Base-by-base conservation (phyloP, 2,888 invertebrate species). In the Liopterus haemorrhoidalis region DNA sequence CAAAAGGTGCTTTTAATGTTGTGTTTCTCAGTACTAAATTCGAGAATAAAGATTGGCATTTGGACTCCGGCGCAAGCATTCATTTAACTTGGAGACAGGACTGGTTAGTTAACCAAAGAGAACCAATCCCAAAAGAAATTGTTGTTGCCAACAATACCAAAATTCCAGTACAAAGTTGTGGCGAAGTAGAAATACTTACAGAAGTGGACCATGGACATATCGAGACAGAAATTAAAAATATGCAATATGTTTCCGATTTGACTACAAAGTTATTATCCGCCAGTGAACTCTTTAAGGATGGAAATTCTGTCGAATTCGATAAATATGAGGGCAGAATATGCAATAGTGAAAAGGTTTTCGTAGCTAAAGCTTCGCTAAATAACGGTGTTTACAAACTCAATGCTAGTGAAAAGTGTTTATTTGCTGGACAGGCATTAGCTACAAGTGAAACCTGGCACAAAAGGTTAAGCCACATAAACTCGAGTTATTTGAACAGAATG, bases 401-500 rank as follows among this genome's bases (percentile, higher is more conserved):
- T n/a, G 8, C 8, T 11, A 11, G 5, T 5, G 14, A 38, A 27
- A 32, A 35, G 24, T 35, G 33, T 24, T 35, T 41, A 18, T 18
- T 41, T 9, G 35, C 15, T 35, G 35, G 27, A 28, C 25, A 38
- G 14, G 38, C 41, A 19, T 20, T 36, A 33, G 40, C 12, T 12
- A 15, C 41, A 35, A 21, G 35, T 33, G 35, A 41, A 18, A 36
- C 21, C 9, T 41, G 41, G 41, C 32, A 41, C 12, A 41, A 19
- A 18, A 41, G 41, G 20, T 21, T 41, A 11, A 33, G 41, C 24
- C 32, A 41, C 21, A 35, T 41, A 22, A 41, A 41, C 21, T 38
- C 41, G 12, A 37, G 20, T 36, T 42, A 36, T 42, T 20, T 42
- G 12, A 36, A 42, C 19, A 42, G 25, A 24, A 42, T 42, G 42